Base-by-base conservation (phyloP, 2,888 invertebrate species). In the Entomobrya multifasciata region DNA sequence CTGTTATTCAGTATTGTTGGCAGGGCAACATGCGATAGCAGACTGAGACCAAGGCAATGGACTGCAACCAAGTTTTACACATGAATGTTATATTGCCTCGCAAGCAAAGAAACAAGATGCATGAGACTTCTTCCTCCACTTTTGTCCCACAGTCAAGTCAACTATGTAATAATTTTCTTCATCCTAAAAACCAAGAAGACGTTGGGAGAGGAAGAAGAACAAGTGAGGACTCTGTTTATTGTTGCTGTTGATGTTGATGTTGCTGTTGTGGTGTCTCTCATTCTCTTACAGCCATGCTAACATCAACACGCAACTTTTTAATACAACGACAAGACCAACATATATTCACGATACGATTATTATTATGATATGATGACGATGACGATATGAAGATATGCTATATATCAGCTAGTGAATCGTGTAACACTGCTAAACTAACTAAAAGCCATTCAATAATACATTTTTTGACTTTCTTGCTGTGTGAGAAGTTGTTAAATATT, bases 11-110 rank as follows among this genome's bases (percentile, higher is more conserved):
- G 76, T 74, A 86, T 74, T 80, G 86, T 79, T n/a, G n/a, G n/a
- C 80, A 86, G 86, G 80, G 80, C 80, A 86, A 86, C 80, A 79
- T 80, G 79, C 86, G 74, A 86, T 86, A 65, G 52, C 80, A 80
- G 80, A 86, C 86, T 86, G 81, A 86, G 67, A 60, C 65, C 76
- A 57, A 86, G 80, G 74, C 81, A 86, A 80, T 76, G 86, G 86
- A 86, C 74, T 86, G 41, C 86, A 81, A 81, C 86, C 80, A 80
- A 86, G 62, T 86, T 86, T 79, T 79, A 79, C 74, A 72, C 47
- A 76, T 76, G 36, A 60, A 74, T 57, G 62, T 65, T 36, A 65
- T 11, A 65, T n/a, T 25, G n/a, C n/a, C n/a, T n/a, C n/a, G n/a
- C n/a, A n/a, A n/a, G n/a, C n/a, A n/a, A n/a, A n/a, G n/a, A n/a